Conservation (phyloP, 2,888 invertebrate genomes). For the Andrena fulva region DNA sequence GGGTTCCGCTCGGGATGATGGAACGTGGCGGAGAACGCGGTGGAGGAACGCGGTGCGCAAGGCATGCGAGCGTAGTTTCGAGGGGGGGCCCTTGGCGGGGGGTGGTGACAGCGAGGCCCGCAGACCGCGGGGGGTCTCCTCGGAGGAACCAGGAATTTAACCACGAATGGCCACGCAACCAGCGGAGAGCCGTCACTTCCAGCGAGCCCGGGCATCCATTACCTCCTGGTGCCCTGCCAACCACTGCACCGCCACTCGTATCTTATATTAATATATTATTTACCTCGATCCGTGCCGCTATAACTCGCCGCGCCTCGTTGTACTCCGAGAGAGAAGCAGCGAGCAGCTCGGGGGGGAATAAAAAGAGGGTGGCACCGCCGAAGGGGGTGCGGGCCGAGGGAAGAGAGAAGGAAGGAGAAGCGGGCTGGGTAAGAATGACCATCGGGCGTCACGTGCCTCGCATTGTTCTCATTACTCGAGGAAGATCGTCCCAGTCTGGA, state of each 20-base stretch:
- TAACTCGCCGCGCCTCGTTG: conserved; percentile 70
- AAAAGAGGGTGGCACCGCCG: conserved; percentile 13
- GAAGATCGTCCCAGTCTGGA: conserved; percentile 52
- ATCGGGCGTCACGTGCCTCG: conserved; percentile 81
- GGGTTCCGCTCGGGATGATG: conserved; percentile 62
- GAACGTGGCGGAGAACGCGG: conserved; percentile 67
- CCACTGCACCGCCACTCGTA: conserved; percentile 81
- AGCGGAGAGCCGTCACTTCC: conserved; percentile 84
- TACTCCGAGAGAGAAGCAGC: conserved; percentile 29
- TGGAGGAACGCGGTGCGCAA: conserved; percentile 64
- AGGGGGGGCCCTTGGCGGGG: conserved; percentile 84
- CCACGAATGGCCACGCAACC: conserved; percentile 84
- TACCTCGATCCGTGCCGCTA: conserved; percentile 77
- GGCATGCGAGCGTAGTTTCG: conserved; percentile 71
- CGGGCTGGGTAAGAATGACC: conserved; percentile 79
- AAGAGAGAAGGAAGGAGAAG: conserved; percentile 67
- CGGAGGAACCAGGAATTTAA: conserved; percentile 86
- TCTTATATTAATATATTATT: conserved; percentile 85
- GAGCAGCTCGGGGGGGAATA: neutral
- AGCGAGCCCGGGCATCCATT: conserved; percentile 83
- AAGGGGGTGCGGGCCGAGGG: conserved; percentile 2
- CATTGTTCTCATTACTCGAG: conserved; percentile 83
- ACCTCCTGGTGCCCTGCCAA: conserved; percentile 85
- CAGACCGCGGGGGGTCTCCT: conserved; percentile 86
- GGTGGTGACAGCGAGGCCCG: conserved; percentile 83